A percentile compares a stretch with the other conserved stretches of the same genome.
Conservation (phyloP, 2,113 vertebrate genomes). For the Sinocyclocheilus anophthalmus region DNA sequence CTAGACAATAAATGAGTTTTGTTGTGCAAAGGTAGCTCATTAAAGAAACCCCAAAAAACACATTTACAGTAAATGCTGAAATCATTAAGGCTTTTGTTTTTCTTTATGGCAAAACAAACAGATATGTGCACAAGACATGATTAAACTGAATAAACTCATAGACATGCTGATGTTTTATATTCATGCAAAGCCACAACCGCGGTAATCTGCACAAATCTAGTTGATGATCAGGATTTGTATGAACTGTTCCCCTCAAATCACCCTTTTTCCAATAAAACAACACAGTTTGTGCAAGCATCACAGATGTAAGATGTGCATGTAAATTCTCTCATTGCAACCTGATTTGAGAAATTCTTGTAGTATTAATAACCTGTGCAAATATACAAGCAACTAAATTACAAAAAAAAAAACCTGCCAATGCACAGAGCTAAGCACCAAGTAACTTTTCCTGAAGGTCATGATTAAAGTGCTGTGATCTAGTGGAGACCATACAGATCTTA, state of each 20-base stretch:
- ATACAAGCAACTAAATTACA: neutral
- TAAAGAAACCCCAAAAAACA: neutral
- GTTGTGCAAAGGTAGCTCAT: neutral
- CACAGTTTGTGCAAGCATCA: neutral
- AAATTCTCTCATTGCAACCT: neutral
- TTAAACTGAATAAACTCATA: neutral
- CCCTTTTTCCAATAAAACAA: neutral
- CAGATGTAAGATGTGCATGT: neutral
- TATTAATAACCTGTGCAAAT: neutral
- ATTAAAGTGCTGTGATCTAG: neutral
- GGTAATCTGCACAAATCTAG: neutral
- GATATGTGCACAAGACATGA: neutral
- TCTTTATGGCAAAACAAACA: neutral
- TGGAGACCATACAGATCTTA: neutral
- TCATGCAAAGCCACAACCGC: neutral
- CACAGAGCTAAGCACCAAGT: neutral
- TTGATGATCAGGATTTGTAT: neutral
- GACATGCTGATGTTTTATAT: neutral
- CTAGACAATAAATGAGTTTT: neutral
- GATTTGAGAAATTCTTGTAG: neutral
- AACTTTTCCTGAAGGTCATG: neutral
- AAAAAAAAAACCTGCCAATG: neutral
- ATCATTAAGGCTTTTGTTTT: neutral
- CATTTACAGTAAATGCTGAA: neutral
- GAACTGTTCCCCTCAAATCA: neutral